Percentiles rank a stretch among this genome's conserved stretches.
phyloP scores from a whole-genome alignment of 2,113 vertebrate genomes.

The Pyxicephalus adspersus region DNA sequence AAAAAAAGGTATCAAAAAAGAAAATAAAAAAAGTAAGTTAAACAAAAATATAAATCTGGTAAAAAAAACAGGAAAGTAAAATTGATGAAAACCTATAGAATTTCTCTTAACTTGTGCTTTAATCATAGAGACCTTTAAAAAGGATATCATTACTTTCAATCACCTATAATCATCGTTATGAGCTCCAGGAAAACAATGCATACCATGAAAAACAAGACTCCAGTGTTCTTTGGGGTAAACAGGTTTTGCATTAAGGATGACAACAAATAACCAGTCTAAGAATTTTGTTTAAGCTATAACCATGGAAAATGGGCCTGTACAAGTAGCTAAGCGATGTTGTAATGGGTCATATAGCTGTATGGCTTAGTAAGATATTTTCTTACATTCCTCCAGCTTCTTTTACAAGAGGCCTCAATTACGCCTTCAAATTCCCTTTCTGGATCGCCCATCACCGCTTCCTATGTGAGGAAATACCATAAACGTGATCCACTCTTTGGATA shows the following conservation, averaged over 20 bases:
- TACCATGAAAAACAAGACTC: background rate
- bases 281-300: slow-evolving; percentile 30
- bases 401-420: slow-evolving; percentile 48
- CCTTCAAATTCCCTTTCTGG: slow-evolving; percentile 51
- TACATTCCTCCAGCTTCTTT: slow-evolving; percentile 46
- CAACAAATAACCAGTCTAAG: slow-evolving; percentile 16
- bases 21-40: too few species aligned
- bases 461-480: slow-evolving; percentile 50
- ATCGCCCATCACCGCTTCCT: slow-evolving; percentile 53
- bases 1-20: too few species aligned
- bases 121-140: too few species aligned
- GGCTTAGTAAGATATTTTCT: slow-evolving; percentile 52
- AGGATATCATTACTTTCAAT: too few species aligned
- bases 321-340: slow-evolving; percentile 46
- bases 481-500: slow-evolving; percentile 46
- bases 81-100: too few species aligned
- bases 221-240: background rate
- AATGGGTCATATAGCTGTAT: slow-evolving; percentile 46
- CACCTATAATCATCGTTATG: background rate
- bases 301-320: slow-evolving; percentile 43
- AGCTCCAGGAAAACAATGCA: background rate
- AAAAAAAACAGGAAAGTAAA: too few species aligned
- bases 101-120: too few species aligned
- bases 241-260: background rate
- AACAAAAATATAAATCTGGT: too few species aligned